Base-by-base conservation (phyloP, 2,888 invertebrate species). In the Dyspetes luteomarginatus region DNA sequence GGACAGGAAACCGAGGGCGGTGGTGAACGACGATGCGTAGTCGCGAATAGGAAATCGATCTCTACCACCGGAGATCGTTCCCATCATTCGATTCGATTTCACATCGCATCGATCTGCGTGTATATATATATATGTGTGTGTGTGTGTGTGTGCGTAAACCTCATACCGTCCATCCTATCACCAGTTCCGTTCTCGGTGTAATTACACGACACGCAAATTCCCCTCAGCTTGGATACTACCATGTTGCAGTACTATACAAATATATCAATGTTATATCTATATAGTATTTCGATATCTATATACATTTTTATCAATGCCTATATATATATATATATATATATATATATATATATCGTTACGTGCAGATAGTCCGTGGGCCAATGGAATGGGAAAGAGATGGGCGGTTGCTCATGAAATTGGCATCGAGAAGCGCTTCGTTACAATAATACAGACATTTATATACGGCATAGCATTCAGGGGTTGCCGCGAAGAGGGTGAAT, bases 381-480 rank as follows among this genome's bases (percentile, higher is more conserved):
- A 26, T n/a, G 36, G 17, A 30, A 19, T 36, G 69, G 24, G 36
- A 56, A 15, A 58, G 64, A 50, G 80, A 74, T 36, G 58, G 60
- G 75, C 75, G 81, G 77, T 28, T 58, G 77, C 73, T 77, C 82
- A 85, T 85, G 88, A 87, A 89, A 89, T 87, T 84, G 87, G 88
- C 84, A 89, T 89, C 83, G 86, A 86, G 65, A 86, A 87, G 85
- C 81, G 85, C 81, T 86, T 88, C 88, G 88, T 89, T 89, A 89
- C 88, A 90, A 90, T 90, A 90, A 91, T 90, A 87, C 87, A 86
- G 86, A 88, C 90, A 91, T 90, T 91, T 90, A 88, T 91, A 90
- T 89, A 90, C 89, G 86, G 60, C 80, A 78, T 56, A 62, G 62
- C 67, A 77, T 77, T 74, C 78, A 82, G 80, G 78, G 72, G 58